phyloP scores from a whole-genome alignment of 2,888 invertebrate species.

The Philereme vetulata region DNA sequence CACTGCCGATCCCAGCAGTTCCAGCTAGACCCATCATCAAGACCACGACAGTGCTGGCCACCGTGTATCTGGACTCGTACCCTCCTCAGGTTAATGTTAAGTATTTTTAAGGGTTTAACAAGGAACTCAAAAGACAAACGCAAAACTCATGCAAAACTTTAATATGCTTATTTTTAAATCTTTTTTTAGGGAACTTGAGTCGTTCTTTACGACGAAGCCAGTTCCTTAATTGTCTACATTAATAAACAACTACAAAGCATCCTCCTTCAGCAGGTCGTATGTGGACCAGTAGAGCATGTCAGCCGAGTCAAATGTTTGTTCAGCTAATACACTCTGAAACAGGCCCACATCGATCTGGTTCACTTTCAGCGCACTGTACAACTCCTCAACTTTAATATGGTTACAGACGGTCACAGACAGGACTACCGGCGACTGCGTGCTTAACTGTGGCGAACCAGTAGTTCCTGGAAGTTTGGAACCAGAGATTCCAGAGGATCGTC shows the following conservation, averaged over 20 bases:
- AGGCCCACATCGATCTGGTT: no score
- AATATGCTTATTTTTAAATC: constrained; percentile 18
- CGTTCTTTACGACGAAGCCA: no score
- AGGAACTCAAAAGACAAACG: no score
- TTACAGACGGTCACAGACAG: constrained; percentile 76
- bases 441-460: constrained; percentile 76
- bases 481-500: constrained; percentile 84
- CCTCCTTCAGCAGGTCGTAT: no score
- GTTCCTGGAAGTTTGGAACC: constrained; percentile 78
- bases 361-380: no score
- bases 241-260: no score
- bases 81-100: constrained; percentile 66
- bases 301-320: no score
- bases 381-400: no score
- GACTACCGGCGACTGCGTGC: constrained; percentile 78
- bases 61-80: constrained; percentile 86
- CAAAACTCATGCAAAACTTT: not conserved
- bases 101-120: constrained; percentile 30
- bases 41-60: constrained; percentile 88
- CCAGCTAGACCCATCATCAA: constrained; percentile 82
- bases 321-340: no score
- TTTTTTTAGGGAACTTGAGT: no score
- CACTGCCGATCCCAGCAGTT: constrained; percentile 61
- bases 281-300: no score
- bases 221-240: no score